Conservation (phyloP, 1,140 invertebrate species). For the Platyscapa corneri region DNA sequence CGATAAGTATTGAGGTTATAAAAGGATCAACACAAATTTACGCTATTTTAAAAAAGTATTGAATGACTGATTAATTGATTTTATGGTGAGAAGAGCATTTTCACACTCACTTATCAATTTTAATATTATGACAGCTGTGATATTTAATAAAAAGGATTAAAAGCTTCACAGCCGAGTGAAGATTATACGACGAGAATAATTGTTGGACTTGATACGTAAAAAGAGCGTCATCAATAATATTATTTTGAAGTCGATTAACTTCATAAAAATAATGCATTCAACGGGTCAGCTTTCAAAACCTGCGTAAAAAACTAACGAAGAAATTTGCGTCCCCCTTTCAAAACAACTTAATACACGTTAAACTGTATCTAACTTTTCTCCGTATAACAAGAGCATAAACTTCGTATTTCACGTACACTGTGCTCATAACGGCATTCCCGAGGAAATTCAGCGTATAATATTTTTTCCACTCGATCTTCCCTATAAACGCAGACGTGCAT, state of each 20-base stretch:
- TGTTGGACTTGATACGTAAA: background rate
- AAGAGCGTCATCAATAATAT: background rate
- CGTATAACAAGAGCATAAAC: conserved; percentile 4
- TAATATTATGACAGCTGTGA: no score
- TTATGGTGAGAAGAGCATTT: no score
- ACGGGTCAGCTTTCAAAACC: background rate
- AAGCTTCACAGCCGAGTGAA: no score
- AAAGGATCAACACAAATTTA: no score
- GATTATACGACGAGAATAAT: no score
- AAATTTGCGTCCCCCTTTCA: background rate
- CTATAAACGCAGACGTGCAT: background rate
- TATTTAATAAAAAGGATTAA: no score
- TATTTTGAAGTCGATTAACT: background rate
- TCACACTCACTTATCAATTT: no score
- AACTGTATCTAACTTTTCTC: conserved; percentile 9
- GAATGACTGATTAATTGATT: no score
- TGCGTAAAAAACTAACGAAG: background rate
- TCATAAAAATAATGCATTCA: background rate
- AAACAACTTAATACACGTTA: background rate
- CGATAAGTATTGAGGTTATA: no score
- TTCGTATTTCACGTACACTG: conserved; percentile 2
- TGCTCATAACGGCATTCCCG: background rate
- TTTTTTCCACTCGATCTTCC: conserved; percentile 12
- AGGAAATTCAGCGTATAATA: conserved; percentile 40
- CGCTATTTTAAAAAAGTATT: no score